Base-by-base conservation (phyloP, 2,113 vertebrate genomes). In the Malurus elegans region DNA sequence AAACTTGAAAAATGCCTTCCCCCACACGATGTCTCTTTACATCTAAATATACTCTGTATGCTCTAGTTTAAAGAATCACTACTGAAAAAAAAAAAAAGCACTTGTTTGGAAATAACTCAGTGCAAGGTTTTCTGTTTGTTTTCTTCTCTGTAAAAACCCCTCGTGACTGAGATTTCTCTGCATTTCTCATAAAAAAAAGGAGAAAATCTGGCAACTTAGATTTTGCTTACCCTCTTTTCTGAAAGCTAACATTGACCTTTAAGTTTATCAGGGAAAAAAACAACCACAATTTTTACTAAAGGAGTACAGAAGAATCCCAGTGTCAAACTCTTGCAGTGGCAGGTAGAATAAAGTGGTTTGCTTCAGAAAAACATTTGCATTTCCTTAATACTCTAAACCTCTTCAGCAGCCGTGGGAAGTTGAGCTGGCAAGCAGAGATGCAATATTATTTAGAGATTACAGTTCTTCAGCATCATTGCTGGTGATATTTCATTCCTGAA, bases 31-130 rank as follows among this genome's bases (percentile, higher is more conserved):
- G 2, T 72, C 53, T 73, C 67, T 85, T 90, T 42, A 36, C 53
- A 75, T 80, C 93, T 94, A 96, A 93, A 96, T 83, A 94, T 95
- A 94, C 36, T 23, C 67, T 44, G 31, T 10, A 18, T 80, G 91
- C 72, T 94, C 92, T 67, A 86, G 75, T 93, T 94, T 75, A 60
- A 85, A 69, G 36, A 80, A 10, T 34, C 0, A 1, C 56, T 48
- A 24, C 50, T 47, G 38, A 36, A 88, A 83, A 88, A 83, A 86
- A 83, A 86, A 70, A n/a, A 42, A 76, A 47, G 15, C 11, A 32
- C 8, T 50, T 40, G 31, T 72, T 86, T 69, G 31, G 66, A 91
- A 89, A 79, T 72, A 93, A 67, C 64, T 57, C 72, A 53, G 58
- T 2, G 2, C 17, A 67, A 78, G 26, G 5, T 50, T 79, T 69